phyloP scores from a whole-genome alignment of 2,888 invertebrate species.

The Orthosia gracilis region DNA sequence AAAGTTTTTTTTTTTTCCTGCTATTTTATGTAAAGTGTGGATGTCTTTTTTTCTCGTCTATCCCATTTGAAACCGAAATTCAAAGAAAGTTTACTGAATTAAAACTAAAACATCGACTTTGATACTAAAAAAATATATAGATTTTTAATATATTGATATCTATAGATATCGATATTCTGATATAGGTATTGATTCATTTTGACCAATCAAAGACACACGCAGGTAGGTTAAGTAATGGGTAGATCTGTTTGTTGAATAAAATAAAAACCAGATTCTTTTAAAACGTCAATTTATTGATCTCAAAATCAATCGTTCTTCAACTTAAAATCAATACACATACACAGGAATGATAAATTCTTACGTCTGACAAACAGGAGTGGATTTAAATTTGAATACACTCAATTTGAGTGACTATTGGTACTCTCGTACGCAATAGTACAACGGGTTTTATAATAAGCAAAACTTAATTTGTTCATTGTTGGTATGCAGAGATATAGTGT shows the following conservation, averaged over 20 bases:
- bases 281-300: slow-evolving; percentile 82
- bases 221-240: too few relatives aligned
- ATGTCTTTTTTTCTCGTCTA: too few relatives aligned
- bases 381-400: slow-evolving; percentile 55
- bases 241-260: neutral
- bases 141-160: too few relatives aligned
- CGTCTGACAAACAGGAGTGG: slow-evolving; percentile 62
- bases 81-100: too few relatives aligned
- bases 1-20: too few relatives aligned
- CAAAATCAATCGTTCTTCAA: slow-evolving; percentile 80
- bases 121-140: too few relatives aligned
- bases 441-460: slow-evolving; percentile 48
- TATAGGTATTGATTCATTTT: too few relatives aligned
- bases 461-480: slow-evolving; percentile 65
- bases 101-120: too few relatives aligned
- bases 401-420: slow-evolving; percentile 42
- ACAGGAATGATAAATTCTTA: slow-evolving; percentile 83
- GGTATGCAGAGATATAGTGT: slow-evolving; percentile 53
- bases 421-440: slow-evolving; percentile 52
- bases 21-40: too few relatives aligned
- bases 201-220: too few relatives aligned
- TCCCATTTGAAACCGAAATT: too few relatives aligned
- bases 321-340: slow-evolving; percentile 76
- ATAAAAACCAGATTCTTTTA: slow-evolving; percentile 46
- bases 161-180: too few relatives aligned